These are phyloP conservation scores for Antrozous pallidus DNA, from an alignment of 2,797 vertebrate species.

Conservation along the genomic window DNA sequence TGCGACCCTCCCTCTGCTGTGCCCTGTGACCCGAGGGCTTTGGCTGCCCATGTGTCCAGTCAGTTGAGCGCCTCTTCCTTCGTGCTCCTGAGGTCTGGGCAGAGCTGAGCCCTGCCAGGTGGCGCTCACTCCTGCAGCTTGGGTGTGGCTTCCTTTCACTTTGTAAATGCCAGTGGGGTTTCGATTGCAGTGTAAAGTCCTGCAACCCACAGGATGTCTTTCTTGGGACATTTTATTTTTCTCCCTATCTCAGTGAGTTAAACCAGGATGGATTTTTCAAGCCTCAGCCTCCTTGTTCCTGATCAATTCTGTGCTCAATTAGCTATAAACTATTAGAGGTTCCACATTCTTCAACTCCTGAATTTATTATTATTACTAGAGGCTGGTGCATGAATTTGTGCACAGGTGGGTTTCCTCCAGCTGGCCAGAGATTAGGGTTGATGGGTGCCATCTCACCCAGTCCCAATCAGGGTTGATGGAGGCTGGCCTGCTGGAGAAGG, in stretches of 20 bases:
- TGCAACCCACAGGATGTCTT: not conserved
- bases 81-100: not conserved
- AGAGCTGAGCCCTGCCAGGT: not conserved
- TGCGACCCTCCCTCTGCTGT: too few relatives aligned
- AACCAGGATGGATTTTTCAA: not conserved
- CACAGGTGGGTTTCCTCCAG: too few relatives aligned
- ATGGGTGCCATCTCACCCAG: too few relatives aligned
- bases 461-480: too few relatives aligned
- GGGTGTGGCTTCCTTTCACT: not conserved
- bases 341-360: not conserved
- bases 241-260: not conserved
- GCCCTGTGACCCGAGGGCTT: not conserved
- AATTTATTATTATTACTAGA: not conserved
- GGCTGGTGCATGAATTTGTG: too few relatives aligned
- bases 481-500: too few relatives aligned
- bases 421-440: too few relatives aligned
- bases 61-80: too few relatives aligned
- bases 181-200: fast-evolving
- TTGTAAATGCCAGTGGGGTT: not conserved
- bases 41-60: not conserved
- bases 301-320: not conserved
- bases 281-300: not conserved
- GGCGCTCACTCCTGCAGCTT: too few relatives aligned
- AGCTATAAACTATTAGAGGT: not conserved
- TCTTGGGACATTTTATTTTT: not conserved